Percentiles rank a stretch among this genome's conserved stretches.
These are phyloP conservation scores for Chelon labrosus DNA, from an alignment of 2,797 vertebrate genomes.

Conservation along the genomic window DNA sequence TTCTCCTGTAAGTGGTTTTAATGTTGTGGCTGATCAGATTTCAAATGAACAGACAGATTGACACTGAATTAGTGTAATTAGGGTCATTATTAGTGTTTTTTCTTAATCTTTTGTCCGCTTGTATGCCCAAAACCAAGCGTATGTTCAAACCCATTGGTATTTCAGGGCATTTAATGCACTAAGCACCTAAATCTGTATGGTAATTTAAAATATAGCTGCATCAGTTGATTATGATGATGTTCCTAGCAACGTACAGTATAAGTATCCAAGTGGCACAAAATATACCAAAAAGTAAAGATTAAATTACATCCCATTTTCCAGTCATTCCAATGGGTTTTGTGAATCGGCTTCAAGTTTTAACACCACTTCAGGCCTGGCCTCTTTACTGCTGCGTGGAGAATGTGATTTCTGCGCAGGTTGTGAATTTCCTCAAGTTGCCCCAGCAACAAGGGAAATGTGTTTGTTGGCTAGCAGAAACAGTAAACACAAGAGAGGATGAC, in stretches of 20 bases:
- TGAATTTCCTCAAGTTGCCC: constrained; percentile 58
- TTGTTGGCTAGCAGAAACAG: constrained; percentile 69
- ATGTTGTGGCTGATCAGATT: no score
- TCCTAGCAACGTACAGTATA: neutral
- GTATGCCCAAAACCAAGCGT: no score
- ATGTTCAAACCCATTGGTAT: no score
- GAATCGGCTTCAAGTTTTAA: neutral
- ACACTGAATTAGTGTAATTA: neutral
- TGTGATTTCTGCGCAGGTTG: constrained; percentile 35
- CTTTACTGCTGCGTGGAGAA: constrained; percentile 24
- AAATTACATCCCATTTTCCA: neutral
- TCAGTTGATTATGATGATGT: neutral
- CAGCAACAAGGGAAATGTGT: constrained; percentile 65
- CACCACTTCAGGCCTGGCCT: constrained; percentile 3
- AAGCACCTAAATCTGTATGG: neutral
- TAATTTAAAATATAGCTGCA: neutral
- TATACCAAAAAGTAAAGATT: neutral
- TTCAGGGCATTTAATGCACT: neutral
- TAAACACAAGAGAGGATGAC: constrained; percentile 71
- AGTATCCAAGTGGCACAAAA: neutral
- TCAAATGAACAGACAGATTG: neutral
- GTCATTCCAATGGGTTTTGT: neutral
- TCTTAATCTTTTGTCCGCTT: neutral
- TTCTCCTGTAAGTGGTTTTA: no score
- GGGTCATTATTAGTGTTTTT: neutral